Base-by-base conservation (phyloP, 2,113 vertebrate species). In the Labeo rohita region DNA sequence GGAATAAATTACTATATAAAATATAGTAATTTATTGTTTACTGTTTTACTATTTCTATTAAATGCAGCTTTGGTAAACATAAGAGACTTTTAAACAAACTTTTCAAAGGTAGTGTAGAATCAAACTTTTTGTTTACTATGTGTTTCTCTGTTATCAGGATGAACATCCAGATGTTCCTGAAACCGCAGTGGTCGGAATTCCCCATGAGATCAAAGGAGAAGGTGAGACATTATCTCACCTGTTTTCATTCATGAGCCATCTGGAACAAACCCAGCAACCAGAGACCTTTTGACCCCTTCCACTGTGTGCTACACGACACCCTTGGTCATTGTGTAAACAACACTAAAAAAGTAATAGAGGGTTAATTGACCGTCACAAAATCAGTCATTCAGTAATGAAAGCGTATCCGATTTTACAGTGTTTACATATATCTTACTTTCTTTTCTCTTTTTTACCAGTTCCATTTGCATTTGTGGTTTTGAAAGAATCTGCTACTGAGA, bases 161-260 rank as follows among this genome's bases (percentile, higher is more conserved):
- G 94, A 95, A 87, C 97, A 99, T 85, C 96, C 97, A 0, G 93
- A 93, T 0, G 96, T 99, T 80, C 97, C 97, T 0, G 97, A 99
- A 90, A 93, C 96, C 0, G 97, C 97, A n/a, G 97, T 98, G 86
- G 93, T 98, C 78, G 96, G 97, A 43, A 94, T 95, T 84, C 95
- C 96, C 0, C 97, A 97, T 7, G 93, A 95, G 77, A 94, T 98
- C 89, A 98, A 98, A 94, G 97, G 97, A 92, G 97, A 99, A 95
- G 97, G 97, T 99, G 91, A 81, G 94, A 85, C 45, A 28, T 28
- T 28, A 28, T 28, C 28, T 28, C 28, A 34, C 47, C 11, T 39
- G 70, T 28, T 56, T 28, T 74, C 18, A 84, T 73, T 74, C 34
- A 39, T 73, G 68, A 59, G 68, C 66, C 82, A 59, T 74, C 66